Base-by-base conservation (phyloP, 2,888 invertebrate genomes). In the Microplitis deprimator region DNA sequence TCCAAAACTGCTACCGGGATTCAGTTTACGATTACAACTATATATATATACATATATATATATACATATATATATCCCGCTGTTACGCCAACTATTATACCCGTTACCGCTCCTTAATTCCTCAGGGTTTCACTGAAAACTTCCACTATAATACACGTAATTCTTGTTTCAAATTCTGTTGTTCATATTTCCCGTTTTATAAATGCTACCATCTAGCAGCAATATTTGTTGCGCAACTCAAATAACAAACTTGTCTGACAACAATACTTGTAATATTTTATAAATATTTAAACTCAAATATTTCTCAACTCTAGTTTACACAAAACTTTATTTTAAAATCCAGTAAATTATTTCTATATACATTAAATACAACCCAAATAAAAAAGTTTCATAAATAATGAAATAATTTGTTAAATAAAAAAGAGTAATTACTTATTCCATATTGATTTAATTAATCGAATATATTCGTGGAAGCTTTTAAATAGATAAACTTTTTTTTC, bases 21-120 rank as follows among this genome's bases (percentile, higher is more conserved):
- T 73, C 39, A 61, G 40, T 74, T 79, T 72, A 72, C 61, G 65
- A 77, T 77, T 80, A 73, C 73, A 75, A 41, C 40, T 29, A 6
- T 64, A 29, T 41, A 64, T 41, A 65, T 64, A 65, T 41, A 65
- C 41, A 65, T n/a, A n/a, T 29, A 50, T 6, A 39, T 40, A 10
- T 10, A 62, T 7, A 39, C 1, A 20, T 20, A 29, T 38, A 40
- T n/a, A 68, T 40, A 40, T 41, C 64, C 6, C 40, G 7, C 39
- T 39, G 40, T 17, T 65, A 39, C 13, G 3, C 29, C 62, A 16
- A 62, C 62, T 17, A 62, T n/a, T 17, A 62, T n/a, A 7, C 17
- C 8, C 62, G 16, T 62, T 62, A 62, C 17, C 13, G 13, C 50
- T 50, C 3, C 50, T 50, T 50, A 50, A 50, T 50, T 50, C 50